Evolutionary conservation across 2,113 vertebrate species (phyloP).

Genomic region (Sorex fumeus): DNA sequence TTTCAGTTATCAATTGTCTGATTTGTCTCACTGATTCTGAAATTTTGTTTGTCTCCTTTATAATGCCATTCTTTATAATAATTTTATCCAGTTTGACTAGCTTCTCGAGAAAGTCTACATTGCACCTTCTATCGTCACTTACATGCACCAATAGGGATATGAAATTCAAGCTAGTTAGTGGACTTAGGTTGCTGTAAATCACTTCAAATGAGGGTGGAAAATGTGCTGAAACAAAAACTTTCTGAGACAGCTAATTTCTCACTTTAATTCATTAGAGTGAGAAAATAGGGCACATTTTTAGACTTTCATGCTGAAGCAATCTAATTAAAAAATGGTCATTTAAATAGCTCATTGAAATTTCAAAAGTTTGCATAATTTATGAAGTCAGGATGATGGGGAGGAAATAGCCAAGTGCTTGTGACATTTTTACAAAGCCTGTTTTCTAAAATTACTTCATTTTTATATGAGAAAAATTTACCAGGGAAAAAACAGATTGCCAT

Average conservation of each 20-base stretch:
- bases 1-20: constrained; percentile 81
- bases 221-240: constrained; percentile 82
- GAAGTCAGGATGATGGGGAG: constrained; percentile 62
- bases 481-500: neutral
- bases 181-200: constrained; percentile 79
- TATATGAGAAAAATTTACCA: neutral
- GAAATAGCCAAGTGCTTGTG: constrained; percentile 54
- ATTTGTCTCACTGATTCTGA: constrained; percentile 73
- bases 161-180: constrained; percentile 77
- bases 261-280: constrained; percentile 75
- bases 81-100: constrained; percentile 66
- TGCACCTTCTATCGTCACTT: constrained; percentile 68
- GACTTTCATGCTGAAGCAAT: constrained; percentile 67
- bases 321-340: constrained; percentile 79
- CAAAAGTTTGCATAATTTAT: constrained; percentile 51
- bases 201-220: constrained; percentile 47
- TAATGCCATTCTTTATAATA: constrained; percentile 55
- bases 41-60: constrained; percentile 78
- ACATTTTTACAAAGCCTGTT: constrained; percentile 43
- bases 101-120: constrained; percentile 58
- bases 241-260: constrained; percentile 81
- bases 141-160: constrained; percentile 54
- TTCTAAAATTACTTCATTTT: constrained; percentile 58
- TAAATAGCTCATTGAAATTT: constrained; percentile 73
- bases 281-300: constrained; percentile 78